Evolutionary conservation across 2,888 invertebrate genomes (phyloP).

Genomic region (Hirtodrosophila alboralis): DNA sequence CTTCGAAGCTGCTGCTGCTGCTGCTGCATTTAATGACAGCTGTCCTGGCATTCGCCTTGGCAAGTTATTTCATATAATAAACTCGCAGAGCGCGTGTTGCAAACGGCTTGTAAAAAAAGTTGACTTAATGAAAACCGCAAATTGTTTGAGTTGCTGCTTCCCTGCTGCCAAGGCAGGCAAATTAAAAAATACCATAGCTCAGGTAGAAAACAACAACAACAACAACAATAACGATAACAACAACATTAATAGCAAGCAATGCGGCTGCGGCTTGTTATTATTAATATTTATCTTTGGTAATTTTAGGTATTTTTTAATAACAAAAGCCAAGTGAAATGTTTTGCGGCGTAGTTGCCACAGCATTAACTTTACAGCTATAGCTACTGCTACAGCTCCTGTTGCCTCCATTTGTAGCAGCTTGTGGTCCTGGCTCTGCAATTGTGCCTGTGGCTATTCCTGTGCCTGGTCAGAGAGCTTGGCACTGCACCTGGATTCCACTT

Average conservation of each 20-base stretch:
- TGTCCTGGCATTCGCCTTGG: conserved; percentile 63
- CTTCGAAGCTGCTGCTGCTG: conserved; percentile 14
- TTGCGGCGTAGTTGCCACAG: conserved; percentile 57
- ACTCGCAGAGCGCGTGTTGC: conserved; percentile 56
- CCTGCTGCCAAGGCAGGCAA: conserved; percentile 49
- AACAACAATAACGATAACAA: conserved; percentile 15
- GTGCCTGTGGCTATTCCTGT: conserved; percentile 2
- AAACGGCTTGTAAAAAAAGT: conserved; percentile 45
- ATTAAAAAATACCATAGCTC: conserved; percentile 73
- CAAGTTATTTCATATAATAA: conserved; percentile 77
- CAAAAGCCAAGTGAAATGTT: conserved; percentile 68
- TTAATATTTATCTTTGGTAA: conserved; percentile 79
- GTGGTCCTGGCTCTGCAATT: conserved; percentile 23
- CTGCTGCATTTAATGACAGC: conserved; percentile 73
- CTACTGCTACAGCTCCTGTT: neutral
- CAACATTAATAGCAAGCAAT: conserved; percentile 33
- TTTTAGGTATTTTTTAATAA: conserved; percentile 79
- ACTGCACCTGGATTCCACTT: conserved; percentile 36
- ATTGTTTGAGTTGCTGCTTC: conserved; percentile 73
- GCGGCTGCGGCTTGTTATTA: conserved; percentile 70
- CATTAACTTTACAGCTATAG: conserved; percentile 47
- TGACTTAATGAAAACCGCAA: conserved; percentile 78
- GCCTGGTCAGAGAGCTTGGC: conserved; percentile 27
- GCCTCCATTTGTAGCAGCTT: conserved; percentile 14
- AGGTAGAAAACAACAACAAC: conserved; percentile 35